These are phyloP conservation scores for Chrysina gloriosa DNA, from an alignment of 2,888 invertebrate genomes.

Conservation along the genomic window DNA sequence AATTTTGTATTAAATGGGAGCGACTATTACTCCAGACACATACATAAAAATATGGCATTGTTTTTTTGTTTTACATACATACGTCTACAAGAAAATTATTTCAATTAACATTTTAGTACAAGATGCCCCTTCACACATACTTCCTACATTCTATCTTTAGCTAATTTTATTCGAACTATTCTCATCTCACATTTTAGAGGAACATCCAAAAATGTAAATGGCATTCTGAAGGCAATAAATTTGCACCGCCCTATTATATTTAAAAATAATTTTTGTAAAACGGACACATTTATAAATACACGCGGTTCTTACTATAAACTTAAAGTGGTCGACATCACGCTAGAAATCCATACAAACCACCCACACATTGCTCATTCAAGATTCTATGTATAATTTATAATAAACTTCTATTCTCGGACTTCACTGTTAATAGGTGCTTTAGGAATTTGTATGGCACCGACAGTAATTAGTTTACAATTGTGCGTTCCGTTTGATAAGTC, in stretches of 20 bases:
- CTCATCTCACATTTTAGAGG: neutral
- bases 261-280: constrained; percentile 30
- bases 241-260: neutral
- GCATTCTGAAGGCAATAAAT: constrained; percentile 1
- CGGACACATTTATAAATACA: constrained; percentile 23
- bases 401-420: constrained; percentile 25
- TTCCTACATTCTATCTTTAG: neutral
- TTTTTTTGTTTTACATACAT: no score
- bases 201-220: neutral
- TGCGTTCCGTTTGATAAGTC: neutral
- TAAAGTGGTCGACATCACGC: constrained; percentile 30
- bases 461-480: constrained; percentile 1
- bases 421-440: constrained; percentile 15
- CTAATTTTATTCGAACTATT: neutral
- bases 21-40: no score
- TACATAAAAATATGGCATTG: no score
- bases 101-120: no score
- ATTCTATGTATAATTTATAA: constrained; percentile 32
- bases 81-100: no score
- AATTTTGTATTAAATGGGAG: no score
- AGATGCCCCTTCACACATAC: no score
- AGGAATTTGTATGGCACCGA: neutral
- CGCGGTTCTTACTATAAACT: constrained; percentile 23
- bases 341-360: constrained; percentile 21
- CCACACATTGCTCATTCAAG: constrained; percentile 23